Base-by-base conservation (phyloP, 1,140 invertebrate genomes). In the Leptestheria dahalacensis region DNA sequence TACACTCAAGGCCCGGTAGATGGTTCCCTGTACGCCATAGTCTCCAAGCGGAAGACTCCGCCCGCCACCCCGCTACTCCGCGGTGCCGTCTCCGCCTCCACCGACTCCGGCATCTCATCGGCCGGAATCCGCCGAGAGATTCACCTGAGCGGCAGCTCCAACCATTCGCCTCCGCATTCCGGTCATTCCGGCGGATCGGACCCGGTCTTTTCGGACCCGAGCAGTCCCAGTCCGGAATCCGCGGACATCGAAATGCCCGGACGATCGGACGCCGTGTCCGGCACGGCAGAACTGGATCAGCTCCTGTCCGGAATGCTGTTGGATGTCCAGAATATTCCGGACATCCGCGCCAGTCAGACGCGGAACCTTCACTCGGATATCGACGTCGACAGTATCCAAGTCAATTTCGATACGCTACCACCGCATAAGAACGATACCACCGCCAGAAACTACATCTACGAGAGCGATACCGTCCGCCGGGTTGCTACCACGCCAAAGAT, bases 11-110 rank as follows among this genome's bases (percentile, higher is more conserved):
- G 87, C 41, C 86, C 88, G 24, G 75, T 89, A 63, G 88, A 92
- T 80, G 88, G 88, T 62, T 89, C 86, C 68, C 81, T 91, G 63
- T 91, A 92, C 78, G 88, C 88, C 52, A 84, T 82, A 11, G 84
- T 89, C 61, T 78, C 82, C 51, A 82, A 82, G 69, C 67, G 68
- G 63, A 33, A 29, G 18, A 53, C 10, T 26, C 25, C 21, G 23
- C 49, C 49, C 11, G 26, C 25, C 11, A 24, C 50, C 25, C 18
- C 50, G 50, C 18, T 59, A 33, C 55, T 65, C 18, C 66, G 68
- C 55, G 80, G 79, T 60, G 81, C 82, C 63, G 77, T 86, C 72
- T 84, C 82, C 64, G 82, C 84, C 66, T 88, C 85, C 66, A 86
- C 87, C 82, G 86, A 88, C 75, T 86, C 84, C 61, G 85, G 85